Evolutionary conservation across 2,888 invertebrate species (phyloP).

Genomic region (Tromatobia lineatoria): DNA sequence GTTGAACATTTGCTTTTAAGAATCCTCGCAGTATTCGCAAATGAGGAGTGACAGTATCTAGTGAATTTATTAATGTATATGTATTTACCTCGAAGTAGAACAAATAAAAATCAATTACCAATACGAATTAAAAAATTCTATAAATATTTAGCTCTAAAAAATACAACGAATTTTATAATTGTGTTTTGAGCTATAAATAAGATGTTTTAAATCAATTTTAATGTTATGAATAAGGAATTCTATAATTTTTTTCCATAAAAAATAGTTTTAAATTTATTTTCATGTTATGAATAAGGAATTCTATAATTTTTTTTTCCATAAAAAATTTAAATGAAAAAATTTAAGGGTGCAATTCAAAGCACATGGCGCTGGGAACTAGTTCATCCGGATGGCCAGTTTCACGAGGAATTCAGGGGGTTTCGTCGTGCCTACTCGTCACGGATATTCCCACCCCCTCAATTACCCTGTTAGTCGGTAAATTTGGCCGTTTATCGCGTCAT

Average conservation of each 20-base stretch:
- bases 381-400: conserved; percentile 69
- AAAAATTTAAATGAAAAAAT: background rate
- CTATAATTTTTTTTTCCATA: background rate
- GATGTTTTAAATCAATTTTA: too few species aligned
- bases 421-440: conserved; percentile 74
- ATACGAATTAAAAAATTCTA: background rate
- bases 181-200: too few species aligned
- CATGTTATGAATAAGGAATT: too few species aligned
- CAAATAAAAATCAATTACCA: background rate
- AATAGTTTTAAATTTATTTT: too few species aligned
- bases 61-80: conserved; percentile 42
- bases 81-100: conserved; percentile 27
- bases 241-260: too few species aligned
- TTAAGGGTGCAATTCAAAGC: conserved; percentile 40
- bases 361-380: conserved; percentile 76
- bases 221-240: too few species aligned
- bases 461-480: conserved; percentile 74
- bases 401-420: conserved; percentile 71
- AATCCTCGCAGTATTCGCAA: background rate
- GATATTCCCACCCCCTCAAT: conserved; percentile 78
- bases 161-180: too few species aligned
- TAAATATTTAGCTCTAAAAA: too few species aligned
- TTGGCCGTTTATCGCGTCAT: conserved; percentile 73
- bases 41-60: conserved; percentile 27
- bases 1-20: background rate